Percentiles rank a stretch among this genome's conserved stretches.
Evolutionary conservation across 2,888 invertebrate species (phyloP).

Genomic region (Nowickia ferox): DNA sequence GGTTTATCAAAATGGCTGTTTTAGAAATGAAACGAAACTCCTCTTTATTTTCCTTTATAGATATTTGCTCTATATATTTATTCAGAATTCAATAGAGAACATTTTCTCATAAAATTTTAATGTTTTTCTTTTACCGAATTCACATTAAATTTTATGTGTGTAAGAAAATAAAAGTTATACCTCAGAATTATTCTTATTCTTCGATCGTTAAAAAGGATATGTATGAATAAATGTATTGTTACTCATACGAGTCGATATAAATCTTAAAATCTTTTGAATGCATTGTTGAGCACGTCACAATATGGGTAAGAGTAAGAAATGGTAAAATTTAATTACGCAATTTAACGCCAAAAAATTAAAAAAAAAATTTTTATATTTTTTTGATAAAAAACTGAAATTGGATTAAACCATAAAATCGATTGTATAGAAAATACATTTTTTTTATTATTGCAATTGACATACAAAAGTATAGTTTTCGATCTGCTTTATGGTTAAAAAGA

Average conservation of each 20-base stretch:
- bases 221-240: conserved; percentile 1
- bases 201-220: conserved; percentile 48
- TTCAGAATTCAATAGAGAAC: background rate
- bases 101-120: conserved; percentile 57
- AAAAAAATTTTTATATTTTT: conserved; percentile 25
- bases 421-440: background rate
- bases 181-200: conserved; percentile 35
- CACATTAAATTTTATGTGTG: conserved; percentile 25
- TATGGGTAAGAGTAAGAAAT: conserved; percentile 9
- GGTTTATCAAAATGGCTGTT: too few species aligned
- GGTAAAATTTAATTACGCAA: conserved; percentile 64
- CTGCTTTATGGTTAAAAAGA: background rate
- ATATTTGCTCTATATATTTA: background rate
- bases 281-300: conserved; percentile 67
- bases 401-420: conserved; percentile 28
- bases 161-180: conserved; percentile 11
- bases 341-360: conserved; percentile 57
- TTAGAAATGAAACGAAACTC: background rate
- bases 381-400: conserved; percentile 18
- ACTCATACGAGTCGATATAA: conserved; percentile 47
- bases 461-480: conserved; percentile 8
- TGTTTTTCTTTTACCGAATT: conserved; percentile 49
- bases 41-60: background rate
- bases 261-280: conserved; percentile 59
- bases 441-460: conserved; percentile 29